Percentiles rank a stretch among this genome's conserved stretches.
phyloP scores from a whole-genome alignment of 2,888 invertebrate species.

The Scaptomyza polygonia region DNA sequence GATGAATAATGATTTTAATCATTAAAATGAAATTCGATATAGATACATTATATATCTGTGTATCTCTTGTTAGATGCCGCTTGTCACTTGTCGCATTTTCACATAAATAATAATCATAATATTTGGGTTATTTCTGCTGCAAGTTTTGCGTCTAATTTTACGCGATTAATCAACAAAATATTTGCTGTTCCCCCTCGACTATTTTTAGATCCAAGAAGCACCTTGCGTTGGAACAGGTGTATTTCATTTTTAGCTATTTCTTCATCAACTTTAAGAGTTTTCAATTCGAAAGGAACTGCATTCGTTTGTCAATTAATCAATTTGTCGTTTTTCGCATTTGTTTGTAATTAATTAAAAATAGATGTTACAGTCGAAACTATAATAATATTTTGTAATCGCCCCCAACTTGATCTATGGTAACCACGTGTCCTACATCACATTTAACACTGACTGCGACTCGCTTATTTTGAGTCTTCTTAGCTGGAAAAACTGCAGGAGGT shows the following conservation, averaged over 20 bases:
- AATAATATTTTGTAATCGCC: conserved; percentile 54
- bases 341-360: conserved; percentile 72
- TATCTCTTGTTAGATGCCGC: conserved; percentile 44
- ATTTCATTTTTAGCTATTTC: conserved; percentile 20
- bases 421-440: conserved; percentile 32
- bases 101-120: conserved; percentile 75
- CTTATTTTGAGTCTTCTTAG: conserved; percentile 40
- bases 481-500: conserved; percentile 63
- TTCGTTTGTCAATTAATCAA: conserved; percentile 79
- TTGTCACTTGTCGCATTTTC: conserved; percentile 59
- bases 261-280: conserved; percentile 1
- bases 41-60: background rate
- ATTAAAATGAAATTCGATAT: conserved; percentile 66
- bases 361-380: conserved; percentile 49
- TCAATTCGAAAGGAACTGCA: conserved; percentile 19
- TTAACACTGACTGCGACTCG: conserved; percentile 20
- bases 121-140: conserved; percentile 49
- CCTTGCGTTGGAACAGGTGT: conserved; percentile 57
- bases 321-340: conserved; percentile 62
- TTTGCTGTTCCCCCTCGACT: conserved; percentile 23
- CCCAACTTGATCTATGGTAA: conserved; percentile 31
- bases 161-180: conserved; percentile 67
- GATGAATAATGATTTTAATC: conserved; percentile 55
- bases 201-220: conserved; percentile 64
- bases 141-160: conserved; percentile 75